Evolutionary conservation across 2,888 invertebrate species (phyloP).

Genomic region (Carterocephalus palaemon): DNA sequence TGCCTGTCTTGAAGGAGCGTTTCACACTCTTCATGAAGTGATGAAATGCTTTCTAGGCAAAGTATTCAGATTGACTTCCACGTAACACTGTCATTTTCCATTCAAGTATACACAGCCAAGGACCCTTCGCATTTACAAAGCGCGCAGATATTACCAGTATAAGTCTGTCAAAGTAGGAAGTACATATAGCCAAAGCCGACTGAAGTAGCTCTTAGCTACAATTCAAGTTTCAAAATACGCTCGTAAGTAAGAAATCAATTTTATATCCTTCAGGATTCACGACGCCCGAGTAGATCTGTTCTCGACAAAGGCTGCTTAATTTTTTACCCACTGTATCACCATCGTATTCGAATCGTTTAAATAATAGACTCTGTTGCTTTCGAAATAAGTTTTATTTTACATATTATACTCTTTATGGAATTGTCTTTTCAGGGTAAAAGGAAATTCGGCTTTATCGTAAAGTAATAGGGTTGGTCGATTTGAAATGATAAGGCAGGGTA

Average conservation of each 20-base stretch:
- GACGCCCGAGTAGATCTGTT: slow-evolving; percentile 11
- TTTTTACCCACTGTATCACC: slow-evolving; percentile 12
- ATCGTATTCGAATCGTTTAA: not conserved
- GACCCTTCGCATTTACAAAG: too few relatives aligned
- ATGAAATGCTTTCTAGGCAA: too few relatives aligned
- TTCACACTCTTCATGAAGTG: too few relatives aligned
- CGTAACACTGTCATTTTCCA: too few relatives aligned
- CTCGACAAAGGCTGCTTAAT: slow-evolving; percentile 15
- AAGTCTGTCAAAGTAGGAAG: too few relatives aligned
- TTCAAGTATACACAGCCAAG: too few relatives aligned
- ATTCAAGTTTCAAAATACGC: slow-evolving; percentile 5
- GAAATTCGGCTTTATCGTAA: slow-evolving; percentile 2
- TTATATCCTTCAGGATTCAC: slow-evolving; percentile 11
- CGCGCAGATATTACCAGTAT: too few relatives aligned
- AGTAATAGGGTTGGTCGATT: slow-evolving; percentile 20
- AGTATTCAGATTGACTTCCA: too few relatives aligned
- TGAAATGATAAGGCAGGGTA: slow-evolving; percentile 32
- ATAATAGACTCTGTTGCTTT: not conserved
- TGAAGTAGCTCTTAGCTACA: slow-evolving; percentile 1
- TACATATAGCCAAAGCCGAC: too few relatives aligned
- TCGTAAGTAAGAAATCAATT: slow-evolving; percentile 12
- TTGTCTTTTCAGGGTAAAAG: not conserved
- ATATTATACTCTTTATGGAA: not conserved
- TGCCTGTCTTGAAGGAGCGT: too few relatives aligned
- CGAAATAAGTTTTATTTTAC: slow-evolving; percentile 5